phyloP scores from a whole-genome alignment of 23 tunicate genomes.

The Diplosoma virens region DNA sequence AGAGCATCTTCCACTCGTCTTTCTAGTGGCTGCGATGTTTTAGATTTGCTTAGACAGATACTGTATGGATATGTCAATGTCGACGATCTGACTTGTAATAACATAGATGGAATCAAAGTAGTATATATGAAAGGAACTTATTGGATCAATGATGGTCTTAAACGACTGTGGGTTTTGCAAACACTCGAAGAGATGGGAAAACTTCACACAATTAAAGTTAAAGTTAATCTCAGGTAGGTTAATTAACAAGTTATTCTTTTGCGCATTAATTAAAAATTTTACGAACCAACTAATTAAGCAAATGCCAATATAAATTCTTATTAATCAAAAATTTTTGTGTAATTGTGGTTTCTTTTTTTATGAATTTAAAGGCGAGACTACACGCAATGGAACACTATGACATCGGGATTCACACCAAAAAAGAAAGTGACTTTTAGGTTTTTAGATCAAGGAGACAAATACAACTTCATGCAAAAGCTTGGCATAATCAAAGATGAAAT shows the following conservation, averaged over 20 bases:
- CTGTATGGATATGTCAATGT: conserved; percentile 23
- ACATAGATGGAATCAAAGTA: conserved; percentile 38
- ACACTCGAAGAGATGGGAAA: conserved; percentile 23
- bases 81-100: conserved; percentile 38
- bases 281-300: too few species aligned
- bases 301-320: too few species aligned
- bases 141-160: conserved; percentile 57
- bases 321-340: too few species aligned
- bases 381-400: background rate
- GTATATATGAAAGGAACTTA: background rate
- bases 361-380: background rate
- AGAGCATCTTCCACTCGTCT: conserved; percentile 21
- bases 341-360: too few species aligned
- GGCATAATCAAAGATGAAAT: background rate
- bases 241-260: background rate
- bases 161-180: conserved; percentile 58
- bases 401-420: background rate
- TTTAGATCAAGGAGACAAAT: background rate
- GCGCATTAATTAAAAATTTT: background rate
- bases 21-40: conserved; percentile 48
- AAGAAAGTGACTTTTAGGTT: background rate
- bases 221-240: conserved; percentile 29
- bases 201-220: conserved; percentile 28
- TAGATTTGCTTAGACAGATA: conserved; percentile 40
- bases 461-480: background rate